Conservation (phyloP, 2,888 invertebrate genomes). For the Brachypterus glaber region DNA sequence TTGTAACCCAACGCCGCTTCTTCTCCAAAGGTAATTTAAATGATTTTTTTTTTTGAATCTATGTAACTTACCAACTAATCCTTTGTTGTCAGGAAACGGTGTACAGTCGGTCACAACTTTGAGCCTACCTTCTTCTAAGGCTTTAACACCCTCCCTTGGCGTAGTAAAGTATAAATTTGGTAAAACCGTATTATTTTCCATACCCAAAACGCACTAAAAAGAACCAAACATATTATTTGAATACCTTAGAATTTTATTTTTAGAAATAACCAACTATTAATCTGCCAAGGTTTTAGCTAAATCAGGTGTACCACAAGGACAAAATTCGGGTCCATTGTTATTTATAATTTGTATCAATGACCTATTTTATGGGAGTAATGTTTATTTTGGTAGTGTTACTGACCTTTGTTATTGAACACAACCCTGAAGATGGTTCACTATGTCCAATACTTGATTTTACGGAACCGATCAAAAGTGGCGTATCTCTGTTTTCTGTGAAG, state of each 20-base stretch:
- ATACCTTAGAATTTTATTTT: no score
- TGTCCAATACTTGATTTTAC: constrained; percentile 94
- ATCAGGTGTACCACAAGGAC: no score
- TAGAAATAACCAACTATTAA: not conserved
- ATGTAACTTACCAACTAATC: constrained; percentile 18
- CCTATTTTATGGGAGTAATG: no score
- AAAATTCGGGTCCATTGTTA: no score
- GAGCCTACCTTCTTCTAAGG: constrained; percentile 9
- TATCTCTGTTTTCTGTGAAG: constrained; percentile 61
- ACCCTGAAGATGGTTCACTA: constrained; percentile 75
- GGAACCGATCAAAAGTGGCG: constrained; percentile 72
- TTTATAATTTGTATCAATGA: no score
- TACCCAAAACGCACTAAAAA: not conserved
- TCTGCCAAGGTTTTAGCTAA: no score
- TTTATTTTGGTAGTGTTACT: no score
- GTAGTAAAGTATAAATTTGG: constrained; percentile 48
- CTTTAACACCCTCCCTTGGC: constrained; percentile 32
- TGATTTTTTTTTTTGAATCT: no score
- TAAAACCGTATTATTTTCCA: constrained; percentile 43
- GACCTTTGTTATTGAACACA: constrained; percentile 60
- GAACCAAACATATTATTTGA: not conserved
- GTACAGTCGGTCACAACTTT: constrained; percentile 43
- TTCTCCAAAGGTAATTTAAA: no score
- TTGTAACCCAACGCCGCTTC: constrained; percentile 52
- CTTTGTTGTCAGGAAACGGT: constrained; percentile 41